Evolutionary conservation across 2,888 invertebrate genomes (phyloP), one percentile per base, ranked within the genome.

Genomic region (Cantharis nigra): DNA sequence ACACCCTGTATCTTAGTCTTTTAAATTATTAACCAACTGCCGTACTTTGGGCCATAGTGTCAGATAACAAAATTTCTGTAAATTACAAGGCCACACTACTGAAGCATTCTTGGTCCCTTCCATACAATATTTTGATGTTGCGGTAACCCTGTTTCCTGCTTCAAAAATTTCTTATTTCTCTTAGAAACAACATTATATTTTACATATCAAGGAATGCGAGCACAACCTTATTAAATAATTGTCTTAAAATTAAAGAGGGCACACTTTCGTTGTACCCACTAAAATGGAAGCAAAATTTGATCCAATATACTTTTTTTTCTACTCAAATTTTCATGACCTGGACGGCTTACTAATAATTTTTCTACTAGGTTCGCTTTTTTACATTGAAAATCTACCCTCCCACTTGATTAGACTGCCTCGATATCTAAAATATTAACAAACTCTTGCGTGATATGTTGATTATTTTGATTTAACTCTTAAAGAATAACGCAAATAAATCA

Each of bases 51-150:
- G 49, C 49, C 49, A n/a, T 7, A n/a, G n/a, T 5, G 2, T n/a
- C n/a, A 33, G n/a, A n/a, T 49, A 49, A 49, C 49, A 49, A 49
- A 49, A 49, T 49, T 49, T 49, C 49, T n/a, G 49, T 49, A 49
- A 26, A 67, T 67, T 72, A 80, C 79, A 84, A 84, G 83, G 84
- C 83, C 83, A 80, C 83, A 79, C 83, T 83, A 82, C 79, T 77
- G 78, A 81, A 83, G 81, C 82, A 82, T 82, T 80, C 82, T 84
- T 84, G 84, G 84, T 84, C 84, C 84, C 83, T 69, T 79, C 80
- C 77, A 62, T 78, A 26, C 65, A 67, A 72, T 76, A 63, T 77
- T 26, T 63, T 70, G 16, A 28, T 65, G 69, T 72, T 5, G n/a
- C 7, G 49, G 49, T n/a, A 49, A 49, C 49, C 49, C 49, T 49